Evolutionary conservation across 2,113 vertebrate genomes (phyloP), one percentile per base, ranked within the genome.

Genomic region (Pithys albifrons): DNA sequence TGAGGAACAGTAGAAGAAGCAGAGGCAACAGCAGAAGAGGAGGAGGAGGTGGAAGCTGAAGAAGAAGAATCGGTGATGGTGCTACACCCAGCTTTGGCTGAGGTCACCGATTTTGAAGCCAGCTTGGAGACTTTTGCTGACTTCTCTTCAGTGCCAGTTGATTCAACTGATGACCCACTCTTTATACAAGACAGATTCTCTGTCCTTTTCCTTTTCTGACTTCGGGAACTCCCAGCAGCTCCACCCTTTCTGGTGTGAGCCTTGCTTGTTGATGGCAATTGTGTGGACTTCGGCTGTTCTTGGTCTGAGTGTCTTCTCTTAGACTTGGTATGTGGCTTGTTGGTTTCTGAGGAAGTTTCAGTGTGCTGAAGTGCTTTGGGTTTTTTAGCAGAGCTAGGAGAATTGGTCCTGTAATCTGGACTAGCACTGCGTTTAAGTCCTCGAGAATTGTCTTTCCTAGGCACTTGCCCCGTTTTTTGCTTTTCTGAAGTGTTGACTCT

Each of bases 11-110:
- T 94, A 83, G 98, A 99, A 96, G 99, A 99, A 91, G 99, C 99
- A 67, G 99, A 98, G 87, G 98, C 99, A 74, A 98, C 98, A 91
- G 99, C 98, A 85, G 98, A 98, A 67, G 98, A 99, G 3, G 99
- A 98, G 29, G 98, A 98, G 57, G 98, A 99, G 85, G 99, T 99
- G 51, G 99, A 99, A 97, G 99, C 99, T 91, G 99, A 99, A 96
- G 99, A 99, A 91, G 98, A 98, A 87, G 99, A 99, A 98, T 99
- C 99, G 33, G 99, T 99, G 98, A 99, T 99, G 98, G 98, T 98
- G 98, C 99, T 99, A 98, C 99, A 99, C 99, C 99, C 99, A 99
- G 99, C 99, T 99, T 99, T 99, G 99, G 99, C 99, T 99, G 99
- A 99, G 98, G 99, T 97, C 98, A 99, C 99, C 48, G 99, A 99